Conservation (phyloP, 2,888 invertebrate genomes). For the Sialis lutaria region DNA sequence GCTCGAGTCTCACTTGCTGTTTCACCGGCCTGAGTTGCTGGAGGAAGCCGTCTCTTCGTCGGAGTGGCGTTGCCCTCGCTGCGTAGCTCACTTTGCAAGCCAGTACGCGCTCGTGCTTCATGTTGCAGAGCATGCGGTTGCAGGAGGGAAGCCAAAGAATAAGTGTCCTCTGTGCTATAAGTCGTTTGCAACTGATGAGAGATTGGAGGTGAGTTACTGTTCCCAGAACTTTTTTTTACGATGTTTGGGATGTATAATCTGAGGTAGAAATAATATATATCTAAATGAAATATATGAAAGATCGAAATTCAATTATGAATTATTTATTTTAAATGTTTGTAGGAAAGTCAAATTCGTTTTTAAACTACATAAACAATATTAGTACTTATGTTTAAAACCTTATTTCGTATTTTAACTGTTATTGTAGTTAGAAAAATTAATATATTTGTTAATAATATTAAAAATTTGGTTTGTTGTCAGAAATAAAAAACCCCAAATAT, state of each 20-base stretch:
- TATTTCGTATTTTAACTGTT: no score
- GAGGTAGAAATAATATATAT: no score
- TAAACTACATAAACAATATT: no score
- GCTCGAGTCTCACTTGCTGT: conserved; percentile 18
- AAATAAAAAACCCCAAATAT: no score
- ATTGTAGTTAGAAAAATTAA: no score
- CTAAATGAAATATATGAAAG: no score
- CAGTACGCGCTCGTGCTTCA: conserved; percentile 18
- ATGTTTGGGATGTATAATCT: background rate
- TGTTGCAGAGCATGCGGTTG: conserved; percentile 12
- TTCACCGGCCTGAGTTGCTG: conserved; percentile 15
- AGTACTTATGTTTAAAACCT: no score
- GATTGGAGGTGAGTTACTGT: conserved; percentile 27
- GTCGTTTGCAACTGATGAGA: conserved; percentile 40
- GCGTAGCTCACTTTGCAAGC: conserved; percentile 18
- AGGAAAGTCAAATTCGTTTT: no score
- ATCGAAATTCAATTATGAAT: no score
- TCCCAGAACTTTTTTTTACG: background rate
- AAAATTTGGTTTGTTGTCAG: no score
- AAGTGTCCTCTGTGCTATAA: conserved; percentile 34
- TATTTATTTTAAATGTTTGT: no score
- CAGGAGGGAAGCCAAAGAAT: background rate
- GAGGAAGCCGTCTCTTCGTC: conserved; percentile 11
- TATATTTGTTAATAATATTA: no score
- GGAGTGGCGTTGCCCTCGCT: conserved; percentile 18